Percentiles rank a stretch among this genome's conserved stretches.
phyloP scores from a whole-genome alignment of 2,113 vertebrate genomes.

The Petromus typicus region DNA sequence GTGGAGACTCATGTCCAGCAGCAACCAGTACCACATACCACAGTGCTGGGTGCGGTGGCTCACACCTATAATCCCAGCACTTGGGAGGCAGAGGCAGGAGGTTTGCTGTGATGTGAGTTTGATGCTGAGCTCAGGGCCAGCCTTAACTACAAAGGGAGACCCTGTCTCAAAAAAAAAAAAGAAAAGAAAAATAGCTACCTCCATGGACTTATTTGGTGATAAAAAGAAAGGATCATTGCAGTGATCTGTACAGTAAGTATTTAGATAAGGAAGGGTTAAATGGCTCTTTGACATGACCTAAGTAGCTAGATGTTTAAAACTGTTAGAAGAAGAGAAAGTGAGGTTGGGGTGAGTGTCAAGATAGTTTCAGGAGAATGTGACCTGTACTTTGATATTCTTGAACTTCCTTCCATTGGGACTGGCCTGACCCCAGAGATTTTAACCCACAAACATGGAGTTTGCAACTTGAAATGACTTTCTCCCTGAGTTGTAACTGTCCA shows the following conservation, averaged over 20 bases:
- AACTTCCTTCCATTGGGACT: neutral
- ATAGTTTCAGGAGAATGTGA: accelerated
- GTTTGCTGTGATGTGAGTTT: too few species aligned
- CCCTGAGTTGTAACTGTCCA: neutral
- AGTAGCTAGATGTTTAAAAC: neutral
- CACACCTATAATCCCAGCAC: too few species aligned
- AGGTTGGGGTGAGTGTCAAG: accelerated
- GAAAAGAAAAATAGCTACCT: neutral
- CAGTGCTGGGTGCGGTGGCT: too few species aligned
- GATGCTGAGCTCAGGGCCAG: too few species aligned
- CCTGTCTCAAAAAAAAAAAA: too few species aligned
- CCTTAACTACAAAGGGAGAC: too few species aligned
- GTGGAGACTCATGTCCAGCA: too few species aligned
- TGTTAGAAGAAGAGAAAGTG: neutral
- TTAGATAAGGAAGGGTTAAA: conserved; percentile 34
- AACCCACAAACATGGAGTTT: neutral
- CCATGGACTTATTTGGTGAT: neutral
- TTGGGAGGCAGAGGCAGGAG: too few species aligned
- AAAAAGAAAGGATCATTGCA: neutral
- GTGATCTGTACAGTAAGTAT: neutral
- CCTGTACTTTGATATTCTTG: neutral
- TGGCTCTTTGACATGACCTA: neutral
- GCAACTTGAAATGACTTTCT: neutral
- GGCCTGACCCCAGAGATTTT: neutral
- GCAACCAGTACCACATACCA: too few species aligned